These are phyloP conservation scores for Tubulanus polymorphus DNA, from an alignment of 2,888 invertebrate genomes.

Conservation along the genomic window DNA sequence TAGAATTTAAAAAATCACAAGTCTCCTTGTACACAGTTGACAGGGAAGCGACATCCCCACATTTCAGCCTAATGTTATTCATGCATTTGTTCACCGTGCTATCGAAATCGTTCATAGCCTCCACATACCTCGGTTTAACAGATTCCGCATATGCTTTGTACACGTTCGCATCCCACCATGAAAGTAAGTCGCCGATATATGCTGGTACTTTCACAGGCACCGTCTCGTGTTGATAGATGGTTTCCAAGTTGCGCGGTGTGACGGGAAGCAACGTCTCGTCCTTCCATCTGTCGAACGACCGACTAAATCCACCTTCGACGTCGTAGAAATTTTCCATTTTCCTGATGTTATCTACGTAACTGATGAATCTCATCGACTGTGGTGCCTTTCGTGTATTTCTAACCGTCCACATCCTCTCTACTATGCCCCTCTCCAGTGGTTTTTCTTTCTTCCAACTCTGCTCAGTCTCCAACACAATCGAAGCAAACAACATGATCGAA, in stretches of 20 bases:
- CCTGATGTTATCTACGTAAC: background rate
- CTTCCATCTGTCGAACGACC: slow-evolving; percentile 1
- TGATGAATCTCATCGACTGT: background rate
- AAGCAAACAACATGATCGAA: background rate
- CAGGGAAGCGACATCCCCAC: background rate
- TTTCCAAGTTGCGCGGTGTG: background rate
- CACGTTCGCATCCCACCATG: background rate
- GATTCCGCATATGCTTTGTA: background rate
- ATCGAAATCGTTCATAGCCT: background rate
- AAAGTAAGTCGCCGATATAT: background rate
- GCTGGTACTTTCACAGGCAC: background rate
- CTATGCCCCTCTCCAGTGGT: background rate
- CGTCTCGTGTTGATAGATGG: background rate
- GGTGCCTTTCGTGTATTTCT: too few species aligned
- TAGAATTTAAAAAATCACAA: slow-evolving; percentile 1
- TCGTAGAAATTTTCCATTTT: slow-evolving; percentile 3
- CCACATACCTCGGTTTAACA: background rate
- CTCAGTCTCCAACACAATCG: background rate
- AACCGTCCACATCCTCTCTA: background rate
- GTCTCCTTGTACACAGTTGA: background rate
- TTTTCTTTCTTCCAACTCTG: slow-evolving; percentile 2
- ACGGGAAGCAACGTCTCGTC: background rate
- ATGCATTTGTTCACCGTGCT: background rate
- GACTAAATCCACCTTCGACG: background rate
- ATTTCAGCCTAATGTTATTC: background rate